phyloP scores from a whole-genome alignment of 2,797 vertebrate genomes.

The Acanthurus leucopareius region DNA sequence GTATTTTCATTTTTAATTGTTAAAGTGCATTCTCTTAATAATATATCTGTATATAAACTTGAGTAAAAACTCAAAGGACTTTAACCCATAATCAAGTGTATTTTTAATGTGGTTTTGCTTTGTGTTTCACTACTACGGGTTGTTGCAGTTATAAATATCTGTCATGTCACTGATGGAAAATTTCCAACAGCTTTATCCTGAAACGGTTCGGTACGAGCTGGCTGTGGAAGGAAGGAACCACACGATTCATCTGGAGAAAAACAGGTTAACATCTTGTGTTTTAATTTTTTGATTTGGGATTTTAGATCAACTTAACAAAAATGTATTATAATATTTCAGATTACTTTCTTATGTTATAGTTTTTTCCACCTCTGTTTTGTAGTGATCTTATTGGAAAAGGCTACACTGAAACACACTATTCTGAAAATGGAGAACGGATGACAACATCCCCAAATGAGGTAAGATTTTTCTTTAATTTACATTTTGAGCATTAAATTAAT shows the following conservation, averaged over 20 bases:
- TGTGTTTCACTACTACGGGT: no score
- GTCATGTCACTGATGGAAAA: background rate
- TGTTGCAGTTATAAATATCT: background rate
- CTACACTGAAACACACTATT: conserved; percentile 88
- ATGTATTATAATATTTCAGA: background rate
- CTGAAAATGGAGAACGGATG: conserved; percentile 83
- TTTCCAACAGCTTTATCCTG: conserved; percentile 81
- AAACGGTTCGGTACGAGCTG: conserved; percentile 83
- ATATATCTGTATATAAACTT: background rate
- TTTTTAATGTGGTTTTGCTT: background rate
- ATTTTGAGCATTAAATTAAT: background rate
- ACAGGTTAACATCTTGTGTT: conserved; percentile 79
- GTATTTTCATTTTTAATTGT: background rate
- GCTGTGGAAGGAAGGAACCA: conserved; percentile 81
- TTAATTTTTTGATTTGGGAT: no score
- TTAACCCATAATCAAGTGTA: background rate
- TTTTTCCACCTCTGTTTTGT: background rate
- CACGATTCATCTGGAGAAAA: conserved; percentile 88
- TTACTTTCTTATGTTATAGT: background rate
- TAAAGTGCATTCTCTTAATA: background rate
- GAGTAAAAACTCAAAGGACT: background rate
- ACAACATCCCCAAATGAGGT: conserved; percentile 82
- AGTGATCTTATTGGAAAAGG: conserved; percentile 87
- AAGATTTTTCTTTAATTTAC: conserved; percentile 1
- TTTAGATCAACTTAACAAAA: no score